These are phyloP conservation scores for Babyrousa celebensis DNA, from an alignment of 2,797 vertebrate genomes.

Conservation along the genomic window DNA sequence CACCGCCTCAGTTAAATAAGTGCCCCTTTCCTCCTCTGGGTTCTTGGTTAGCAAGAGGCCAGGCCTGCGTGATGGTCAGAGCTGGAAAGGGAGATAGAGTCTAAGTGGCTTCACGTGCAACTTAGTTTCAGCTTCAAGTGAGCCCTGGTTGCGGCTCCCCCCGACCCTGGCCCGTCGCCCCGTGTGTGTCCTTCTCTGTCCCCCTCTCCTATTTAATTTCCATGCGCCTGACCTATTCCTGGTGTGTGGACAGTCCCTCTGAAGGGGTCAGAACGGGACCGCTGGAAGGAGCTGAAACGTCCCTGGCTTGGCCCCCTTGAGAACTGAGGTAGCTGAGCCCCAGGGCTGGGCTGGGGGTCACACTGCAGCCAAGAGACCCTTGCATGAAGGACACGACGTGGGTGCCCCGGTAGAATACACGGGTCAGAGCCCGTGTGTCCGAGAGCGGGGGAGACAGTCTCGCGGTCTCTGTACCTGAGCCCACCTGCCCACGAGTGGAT, in stretches of 20 bases:
- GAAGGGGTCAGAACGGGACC: not conserved
- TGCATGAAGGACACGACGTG: not conserved
- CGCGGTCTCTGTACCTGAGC: not conserved
- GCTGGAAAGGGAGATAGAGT: not conserved
- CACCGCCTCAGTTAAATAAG: not conserved
- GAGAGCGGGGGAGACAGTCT: not conserved
- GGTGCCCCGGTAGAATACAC: not conserved
- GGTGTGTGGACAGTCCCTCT: not conserved
- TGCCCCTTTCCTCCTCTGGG: not conserved
- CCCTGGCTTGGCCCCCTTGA: not conserved
- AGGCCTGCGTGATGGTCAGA: not conserved
- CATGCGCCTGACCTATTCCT: not conserved
- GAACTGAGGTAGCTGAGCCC: not conserved
- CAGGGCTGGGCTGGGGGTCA: rapidly evolving
- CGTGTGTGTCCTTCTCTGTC: not conserved
- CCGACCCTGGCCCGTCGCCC: not conserved
- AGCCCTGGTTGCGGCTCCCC: not conserved
- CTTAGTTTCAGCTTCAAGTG: not conserved
- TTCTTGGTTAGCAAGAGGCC: not conserved
- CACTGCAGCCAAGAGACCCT: not conserved
- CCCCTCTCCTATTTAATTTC: not conserved
- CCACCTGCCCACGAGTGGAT: not conserved
- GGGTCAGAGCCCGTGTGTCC: no score
- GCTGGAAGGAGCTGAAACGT: not conserved
- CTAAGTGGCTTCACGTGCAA: not conserved